Base-by-base conservation (phyloP, 2,797 vertebrate genomes). In the Pempheris klunzingeri region DNA sequence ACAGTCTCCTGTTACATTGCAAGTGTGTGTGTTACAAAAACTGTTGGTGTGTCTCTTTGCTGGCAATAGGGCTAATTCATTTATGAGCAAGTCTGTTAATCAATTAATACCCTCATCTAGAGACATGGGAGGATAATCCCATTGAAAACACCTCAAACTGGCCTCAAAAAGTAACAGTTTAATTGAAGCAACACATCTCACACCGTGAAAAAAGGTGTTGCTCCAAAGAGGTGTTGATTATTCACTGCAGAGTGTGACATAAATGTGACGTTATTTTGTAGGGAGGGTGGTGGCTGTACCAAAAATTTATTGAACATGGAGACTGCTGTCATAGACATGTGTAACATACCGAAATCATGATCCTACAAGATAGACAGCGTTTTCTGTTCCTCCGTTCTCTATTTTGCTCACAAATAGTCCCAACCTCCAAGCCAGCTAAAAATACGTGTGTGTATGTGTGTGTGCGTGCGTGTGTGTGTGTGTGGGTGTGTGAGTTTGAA, bases 391-490 rank as follows among this genome's bases (percentile, higher is more conserved):
- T 72, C 7, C n/a, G 39, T n/a, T 52, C 14, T 47, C 11, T 66
- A 22, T 66, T 58, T 46, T 54, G 39, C 49, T 64, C 52, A 46
- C 22, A 62, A 22, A 82, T 44, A 75, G 60, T 78, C 44, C 66
- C 60, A 64, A 57, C 65, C 53, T 74, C 32, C 10, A 43, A 61
- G 63, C 53, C 69, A 83, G 67, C 79, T 80, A 79, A 79, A 86
- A 84, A 82, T 84, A 88, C 30, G 13, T 32, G 18, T 64, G 28
- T 66, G 20, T 73, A 32, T 68, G 22, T 74, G 34, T 71, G 36
- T 68, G 55, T 76, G 49, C 71, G 17, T 62, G 15, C 70, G 52
- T 77, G 69, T 61, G 72, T 41, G 67, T 24, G 39, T 41, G 46
- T 49, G 74, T 65, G 61, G 6, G 71, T 44, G 73, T 70, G 74